Conservation (phyloP, 2,113 vertebrate genomes). For the Phodopus roborovskii region DNA sequence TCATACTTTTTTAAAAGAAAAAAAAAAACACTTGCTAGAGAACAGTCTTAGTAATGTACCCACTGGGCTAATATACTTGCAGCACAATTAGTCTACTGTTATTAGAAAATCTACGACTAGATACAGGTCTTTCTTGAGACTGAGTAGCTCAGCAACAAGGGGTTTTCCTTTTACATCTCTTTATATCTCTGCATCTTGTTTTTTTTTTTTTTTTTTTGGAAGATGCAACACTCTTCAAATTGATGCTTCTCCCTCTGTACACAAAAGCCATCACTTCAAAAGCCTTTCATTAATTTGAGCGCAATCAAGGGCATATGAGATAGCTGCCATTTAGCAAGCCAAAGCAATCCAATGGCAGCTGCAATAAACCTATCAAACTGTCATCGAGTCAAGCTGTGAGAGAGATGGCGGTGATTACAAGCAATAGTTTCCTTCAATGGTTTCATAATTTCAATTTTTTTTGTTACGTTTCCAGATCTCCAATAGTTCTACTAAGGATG, state of each 20-base stretch:
- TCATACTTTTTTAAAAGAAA: background rate
- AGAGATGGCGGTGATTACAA: slow-evolving; percentile 80
- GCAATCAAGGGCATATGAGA: slow-evolving; percentile 83
- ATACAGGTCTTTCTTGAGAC: background rate
- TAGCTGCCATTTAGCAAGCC: slow-evolving; percentile 85
- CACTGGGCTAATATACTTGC: background rate
- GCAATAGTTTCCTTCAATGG: slow-evolving; percentile 85
- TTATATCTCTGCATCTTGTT: slow-evolving; percentile 72
- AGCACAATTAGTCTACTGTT: background rate
- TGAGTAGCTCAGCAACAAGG: background rate
- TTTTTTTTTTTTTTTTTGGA: slow-evolving; percentile 62
- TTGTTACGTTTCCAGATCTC: slow-evolving; percentile 87
- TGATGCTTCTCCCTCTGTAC: slow-evolving; percentile 44
- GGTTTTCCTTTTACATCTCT: slow-evolving; percentile 70
- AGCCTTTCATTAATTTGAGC: slow-evolving; percentile 86
- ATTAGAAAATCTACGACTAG: background rate
- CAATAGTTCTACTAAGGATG: slow-evolving; percentile 82
- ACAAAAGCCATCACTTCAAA: slow-evolving; percentile 84
- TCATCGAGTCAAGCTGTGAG: slow-evolving; percentile 88
- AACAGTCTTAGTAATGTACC: background rate
- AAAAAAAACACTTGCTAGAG: background rate
- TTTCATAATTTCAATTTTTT: slow-evolving; percentile 88
- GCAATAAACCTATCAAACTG: slow-evolving; percentile 87
- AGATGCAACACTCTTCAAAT: slow-evolving; percentile 79
- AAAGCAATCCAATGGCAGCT: slow-evolving; percentile 86